Base-by-base conservation (phyloP, 2,113 vertebrate species). In the Ailurus styani region DNA sequence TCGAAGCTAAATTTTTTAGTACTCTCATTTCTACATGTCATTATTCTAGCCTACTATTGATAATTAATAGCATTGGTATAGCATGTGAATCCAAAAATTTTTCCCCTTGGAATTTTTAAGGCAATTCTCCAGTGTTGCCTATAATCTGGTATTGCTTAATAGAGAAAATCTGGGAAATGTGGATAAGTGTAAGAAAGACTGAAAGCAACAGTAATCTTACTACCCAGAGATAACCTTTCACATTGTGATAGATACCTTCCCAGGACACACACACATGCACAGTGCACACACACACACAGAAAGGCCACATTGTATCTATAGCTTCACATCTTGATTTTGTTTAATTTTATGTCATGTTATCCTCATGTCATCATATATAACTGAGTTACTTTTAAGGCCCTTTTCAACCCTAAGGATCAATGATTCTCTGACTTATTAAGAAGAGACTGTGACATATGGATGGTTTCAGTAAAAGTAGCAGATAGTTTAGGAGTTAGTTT, bases 401-500 rank as follows among this genome's bases (percentile, higher is more conserved):
- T 70, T 95, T 84, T 81, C 17, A 84, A 70, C 27, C 17, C 34
- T 60, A 96, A 90, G 45, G 20, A 93, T 96, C 73, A 75, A 87
- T 79, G 23, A 75, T 18, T 87, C 84, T 47, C 23, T 87, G 73
- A 78, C 89, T 95, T 84, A 50, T 87, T 87, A 97, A 96, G 45
- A 57, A 85, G 42, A 82, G 64, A 73, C 87, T 92, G 57, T 95
- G 93, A 95, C 40, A 54, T 77, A 83, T 68, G 81, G 64, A 77
- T 85, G 57, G 52, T 84, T 94, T 96, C 84, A 34, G 75, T 93
- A 54, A 88, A 88, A 72, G 47, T 68, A 75, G 50, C 60, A 95
- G 60, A 93, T 42, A 82, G 62, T 70, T 92, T 87, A 92, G 68
- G 47, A 93, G 45, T 86, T 78, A 92, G 64, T 88, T 95, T 97